These are phyloP conservation scores for Chiridota heheva DNA, from an alignment of 35 echinoderm and acorn worm genomes.

Conservation along the genomic window DNA sequence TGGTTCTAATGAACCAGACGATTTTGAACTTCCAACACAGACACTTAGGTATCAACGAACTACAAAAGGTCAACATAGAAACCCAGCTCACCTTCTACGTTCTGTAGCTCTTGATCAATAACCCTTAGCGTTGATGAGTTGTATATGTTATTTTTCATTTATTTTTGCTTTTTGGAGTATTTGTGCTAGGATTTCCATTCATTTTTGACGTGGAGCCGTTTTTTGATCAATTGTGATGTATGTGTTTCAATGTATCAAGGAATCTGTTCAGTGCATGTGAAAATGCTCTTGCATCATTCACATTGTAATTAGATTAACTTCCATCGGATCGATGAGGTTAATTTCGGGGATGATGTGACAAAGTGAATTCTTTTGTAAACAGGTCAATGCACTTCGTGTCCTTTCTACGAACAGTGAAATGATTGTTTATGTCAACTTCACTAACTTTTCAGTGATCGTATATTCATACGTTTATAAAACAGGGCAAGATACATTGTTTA, in stretches of 20 bases:
- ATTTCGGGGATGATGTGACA: too few species aligned
- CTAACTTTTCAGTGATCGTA: too few species aligned
- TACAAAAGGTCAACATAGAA: constrained; percentile 9
- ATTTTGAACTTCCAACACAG: neutral
- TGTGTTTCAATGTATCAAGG: neutral
- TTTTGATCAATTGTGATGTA: neutral
- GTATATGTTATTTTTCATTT: neutral
- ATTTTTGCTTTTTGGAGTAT: neutral
- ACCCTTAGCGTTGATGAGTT: neutral
- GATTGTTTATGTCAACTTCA: too few species aligned
- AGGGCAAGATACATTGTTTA: too few species aligned
- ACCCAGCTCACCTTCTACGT: constrained; percentile 10
- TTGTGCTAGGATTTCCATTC: too few species aligned
- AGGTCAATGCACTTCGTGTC: too few species aligned
- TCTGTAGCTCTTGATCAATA: neutral
- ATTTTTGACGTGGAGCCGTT: too few species aligned
- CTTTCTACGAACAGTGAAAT: too few species aligned
- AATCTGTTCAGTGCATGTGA: neutral
- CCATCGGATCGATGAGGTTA: constrained; percentile 18
- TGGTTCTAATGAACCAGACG: neutral
- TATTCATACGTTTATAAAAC: too few species aligned
- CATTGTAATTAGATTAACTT: neutral
- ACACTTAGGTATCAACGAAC: neutral
- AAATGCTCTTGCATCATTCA: neutral
- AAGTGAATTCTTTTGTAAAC: too few species aligned